These are phyloP conservation scores for Corydoras maculifer DNA, from an alignment of 2,113 vertebrate genomes.

Conservation along the genomic window DNA sequence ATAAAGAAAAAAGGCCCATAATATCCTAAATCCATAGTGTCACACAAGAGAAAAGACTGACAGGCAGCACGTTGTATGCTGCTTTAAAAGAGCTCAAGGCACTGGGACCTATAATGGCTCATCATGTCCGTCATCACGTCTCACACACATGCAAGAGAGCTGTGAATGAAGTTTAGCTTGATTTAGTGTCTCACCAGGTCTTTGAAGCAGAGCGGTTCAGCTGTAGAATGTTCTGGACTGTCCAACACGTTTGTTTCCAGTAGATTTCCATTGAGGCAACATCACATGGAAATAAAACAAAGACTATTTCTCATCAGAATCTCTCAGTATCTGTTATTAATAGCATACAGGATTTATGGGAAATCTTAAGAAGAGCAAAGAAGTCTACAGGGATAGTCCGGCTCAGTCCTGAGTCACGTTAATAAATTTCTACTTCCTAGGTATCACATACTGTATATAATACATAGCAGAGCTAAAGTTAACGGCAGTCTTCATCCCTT, in stretches of 20 bases:
- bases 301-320: neutral
- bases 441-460: neutral
- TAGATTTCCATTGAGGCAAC: no score
- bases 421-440: neutral
- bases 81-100: constrained; percentile 23
- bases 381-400: neutral
- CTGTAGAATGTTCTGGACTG: neutral
- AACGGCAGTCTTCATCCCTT: constrained; percentile 1
- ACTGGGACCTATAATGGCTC: constrained; percentile 26
- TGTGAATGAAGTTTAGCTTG: neutral
- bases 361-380: neutral
- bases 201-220: constrained; percentile 14
- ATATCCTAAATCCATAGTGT: neutral
- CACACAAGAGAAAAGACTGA: constrained; percentile 8
- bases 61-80: neutral
- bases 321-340: no score
- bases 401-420: constrained; percentile 19
- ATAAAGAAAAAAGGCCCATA: constrained; percentile 6
- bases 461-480: neutral
- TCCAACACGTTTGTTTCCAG: neutral
- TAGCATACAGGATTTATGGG: no score
- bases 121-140: neutral
- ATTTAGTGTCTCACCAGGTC: neutral
- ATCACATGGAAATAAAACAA: neutral
- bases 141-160: constrained; percentile 1